Evolutionary conservation across 2,113 vertebrate genomes (phyloP), one percentile per base, ranked within the genome.

Genomic region (Solenodon paradoxus): DNA sequence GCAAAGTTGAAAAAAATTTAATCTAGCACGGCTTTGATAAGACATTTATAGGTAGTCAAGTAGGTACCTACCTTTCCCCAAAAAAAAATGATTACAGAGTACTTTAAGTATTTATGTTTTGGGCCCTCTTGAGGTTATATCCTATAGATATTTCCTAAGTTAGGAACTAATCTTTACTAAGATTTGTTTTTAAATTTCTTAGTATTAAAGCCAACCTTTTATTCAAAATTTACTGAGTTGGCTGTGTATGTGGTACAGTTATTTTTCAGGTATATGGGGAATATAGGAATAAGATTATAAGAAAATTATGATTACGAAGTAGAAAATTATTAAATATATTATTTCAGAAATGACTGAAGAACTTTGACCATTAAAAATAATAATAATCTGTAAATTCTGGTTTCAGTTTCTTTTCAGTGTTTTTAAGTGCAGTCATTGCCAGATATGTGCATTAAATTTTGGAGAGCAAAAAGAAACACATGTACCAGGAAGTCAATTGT

Each of bases 401-500:
- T 96, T 92, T 94, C 28, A 90, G 19, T 86, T 89, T 91, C n/a
- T 69, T 89, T 85, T 83, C 38, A 30, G 16, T 95, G 47, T 72
- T 53, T 84, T 38, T 12, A 86, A 82, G 9, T 77, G 35, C 24
- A 83, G 64, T 40, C 42, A 17, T 45, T 94, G 78, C 35, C 49
- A 61, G 9, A 74, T 59, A 22, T 83, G 64, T 63, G 15, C 55
- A 42, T 69, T 95, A 92, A 66, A 85, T 92, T 78, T 80, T 61
- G 49, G 61, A 95, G 49, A 80, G 59, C 35, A 74, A 71, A 57
- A 57, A 75, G 57, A 83, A 30, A 71, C 71, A 75, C 45, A 20
- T 94, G 6, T 64, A 69, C 22, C n/a, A n/a, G n/a, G n/a, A n/a
- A n/a, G n/a, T n/a, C n/a, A n/a, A n/a, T n/a, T n/a, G n/a, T n/a